A percentile compares a stretch with the other conserved stretches of the same genome.
phyloP scores from a whole-genome alignment of 2,113 vertebrate species.

The Menura novaehollandiae region DNA sequence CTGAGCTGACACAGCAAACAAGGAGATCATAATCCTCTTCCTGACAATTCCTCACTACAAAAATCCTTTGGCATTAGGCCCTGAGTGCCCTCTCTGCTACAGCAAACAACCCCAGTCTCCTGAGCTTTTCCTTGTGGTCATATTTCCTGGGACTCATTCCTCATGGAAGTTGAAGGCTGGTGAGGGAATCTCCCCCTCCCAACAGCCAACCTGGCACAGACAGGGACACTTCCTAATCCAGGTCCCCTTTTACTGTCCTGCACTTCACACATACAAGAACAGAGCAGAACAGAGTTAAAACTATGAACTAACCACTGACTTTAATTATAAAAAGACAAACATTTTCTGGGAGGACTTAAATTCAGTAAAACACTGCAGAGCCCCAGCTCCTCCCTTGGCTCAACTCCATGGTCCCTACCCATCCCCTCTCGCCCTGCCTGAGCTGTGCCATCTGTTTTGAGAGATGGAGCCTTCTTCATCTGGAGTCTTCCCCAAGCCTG shows the following conservation, averaged over 20 bases:
- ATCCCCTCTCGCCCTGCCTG: background rate
- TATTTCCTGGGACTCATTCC: background rate
- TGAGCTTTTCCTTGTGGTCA: background rate
- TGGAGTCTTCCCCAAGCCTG: background rate
- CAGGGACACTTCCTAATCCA: background rate
- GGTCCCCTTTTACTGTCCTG: background rate
- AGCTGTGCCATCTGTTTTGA: background rate
- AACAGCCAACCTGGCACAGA: accelerated
- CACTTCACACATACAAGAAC: background rate
- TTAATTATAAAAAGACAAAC: background rate
- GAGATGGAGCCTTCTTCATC: background rate
- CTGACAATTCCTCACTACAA: background rate
- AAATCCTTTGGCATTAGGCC: background rate
- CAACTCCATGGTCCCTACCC: background rate
- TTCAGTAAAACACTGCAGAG: background rate
- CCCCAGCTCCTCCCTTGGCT: background rate
- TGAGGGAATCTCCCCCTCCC: background rate
- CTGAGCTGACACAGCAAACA: background rate
- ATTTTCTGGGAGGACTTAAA: background rate
- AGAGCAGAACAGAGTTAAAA: background rate
- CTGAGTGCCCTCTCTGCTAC: background rate
- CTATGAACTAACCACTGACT: background rate
- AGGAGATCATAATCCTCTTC: background rate
- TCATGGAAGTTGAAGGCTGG: background rate
- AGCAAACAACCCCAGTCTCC: background rate